Evolutionary conservation across 2,113 vertebrate genomes (phyloP).

Genomic region (Oryzias javanicus): DNA sequence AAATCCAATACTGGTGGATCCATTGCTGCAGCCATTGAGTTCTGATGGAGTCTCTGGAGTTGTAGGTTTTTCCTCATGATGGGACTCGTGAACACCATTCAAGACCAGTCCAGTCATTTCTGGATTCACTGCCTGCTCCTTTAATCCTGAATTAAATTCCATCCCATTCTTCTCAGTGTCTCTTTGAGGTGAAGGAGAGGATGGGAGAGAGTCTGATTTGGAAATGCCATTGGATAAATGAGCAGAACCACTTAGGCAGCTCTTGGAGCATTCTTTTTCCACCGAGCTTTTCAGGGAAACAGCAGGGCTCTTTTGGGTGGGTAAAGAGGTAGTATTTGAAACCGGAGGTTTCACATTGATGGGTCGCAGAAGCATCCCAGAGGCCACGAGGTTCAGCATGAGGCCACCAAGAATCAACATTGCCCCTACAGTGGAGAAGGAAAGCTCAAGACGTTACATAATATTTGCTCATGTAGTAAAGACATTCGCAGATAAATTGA

Average conservation of each 20-base stretch:
- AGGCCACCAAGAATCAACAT: slow-evolving; percentile 88
- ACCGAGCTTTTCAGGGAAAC: slow-evolving; percentile 54
- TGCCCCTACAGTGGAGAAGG: slow-evolving; percentile 75
- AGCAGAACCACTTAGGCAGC: slow-evolving; percentile 59
- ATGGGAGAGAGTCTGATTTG: slow-evolving; percentile 58
- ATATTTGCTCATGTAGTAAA: neutral
- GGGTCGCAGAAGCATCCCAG: slow-evolving; percentile 88
- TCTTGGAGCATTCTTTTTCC: slow-evolving; percentile 69
- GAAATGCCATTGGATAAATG: slow-evolving; percentile 69
- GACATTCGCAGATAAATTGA: neutral
- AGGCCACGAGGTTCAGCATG: slow-evolving; percentile 87
- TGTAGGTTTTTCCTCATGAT: slow-evolving; percentile 48
- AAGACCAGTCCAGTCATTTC: slow-evolving; percentile 46
- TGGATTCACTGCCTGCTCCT: slow-evolving; percentile 44
- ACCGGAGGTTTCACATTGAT: slow-evolving; percentile 40
- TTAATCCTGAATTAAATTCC: slow-evolving; percentile 29
- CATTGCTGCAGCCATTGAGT: slow-evolving; percentile 62
- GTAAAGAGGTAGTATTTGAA: slow-evolving; percentile 48
- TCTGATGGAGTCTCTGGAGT: slow-evolving; percentile 47
- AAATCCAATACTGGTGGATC: slow-evolving; percentile 49
- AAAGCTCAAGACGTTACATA: slow-evolving; percentile 8
- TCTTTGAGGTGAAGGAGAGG: slow-evolving; percentile 35
- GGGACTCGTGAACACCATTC: slow-evolving; percentile 34
- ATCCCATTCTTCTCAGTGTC: slow-evolving; percentile 42
- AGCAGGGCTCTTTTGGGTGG: slow-evolving; percentile 56